Evolutionary conservation across 2,797 vertebrate species (phyloP), one percentile per base, ranked within the genome.

Genomic region (Sebastes steindachneri): DNA sequence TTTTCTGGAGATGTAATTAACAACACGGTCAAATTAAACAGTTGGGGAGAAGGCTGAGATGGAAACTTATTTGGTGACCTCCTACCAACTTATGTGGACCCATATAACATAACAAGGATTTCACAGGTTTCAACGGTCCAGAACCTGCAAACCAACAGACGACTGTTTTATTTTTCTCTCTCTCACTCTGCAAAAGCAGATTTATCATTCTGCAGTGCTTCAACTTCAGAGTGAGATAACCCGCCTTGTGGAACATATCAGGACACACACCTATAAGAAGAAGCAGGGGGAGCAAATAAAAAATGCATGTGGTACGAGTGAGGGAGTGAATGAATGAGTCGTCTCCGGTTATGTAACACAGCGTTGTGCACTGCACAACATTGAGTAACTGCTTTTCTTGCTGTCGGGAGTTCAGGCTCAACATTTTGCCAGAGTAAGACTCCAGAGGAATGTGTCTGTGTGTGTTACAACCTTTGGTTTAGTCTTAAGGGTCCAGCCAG

Each of bases 321-420:
- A 57, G 66, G 28, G 45, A 70, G 63, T 79, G 79, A 88, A 77
- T 91, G 84, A 89, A 86, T 83, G 86, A 76, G 76, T 80, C 28
- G 41, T 31, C 73, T 67, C 33, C 67, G 68, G 72, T 93, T 93
- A 93, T 68, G 83, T 83, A 92, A 92, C 63, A 2, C 48, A 1
- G 66, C 15, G 57, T 35, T 79, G 75, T 73, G 77, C 77, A 79
- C 83, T 80, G 76, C 80, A 23, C 82, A 88, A 78, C 80, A 80
- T 51, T 83, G 86, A 90, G 79, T 75, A 87, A 87, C 73, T 68
- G 80, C 82, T 73, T 28, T 58, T 58, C 76, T 31, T 25, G 57
- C 73, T n/a, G 10, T 51, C 25, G 19, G 79, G 79, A 74, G 66
- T 60, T 48, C 12, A 14, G 33, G 58, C 58, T 78, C 28, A 19